A percentile compares a stretch with the other conserved stretches of the same genome.
Conservation (phyloP, 2,797 vertebrate genomes). For the Chromobotia macracanthus region DNA sequence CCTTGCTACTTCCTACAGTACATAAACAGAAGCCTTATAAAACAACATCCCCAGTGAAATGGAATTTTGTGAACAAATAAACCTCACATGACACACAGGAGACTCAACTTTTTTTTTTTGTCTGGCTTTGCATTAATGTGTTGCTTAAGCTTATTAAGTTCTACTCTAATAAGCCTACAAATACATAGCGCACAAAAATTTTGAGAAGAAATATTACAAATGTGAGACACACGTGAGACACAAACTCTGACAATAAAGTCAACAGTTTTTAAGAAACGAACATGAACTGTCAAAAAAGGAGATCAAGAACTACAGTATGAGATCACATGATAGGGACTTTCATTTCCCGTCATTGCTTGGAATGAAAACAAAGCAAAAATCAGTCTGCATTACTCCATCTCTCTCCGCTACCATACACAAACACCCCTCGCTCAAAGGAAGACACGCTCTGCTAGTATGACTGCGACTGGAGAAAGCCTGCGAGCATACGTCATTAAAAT, state of each 20-base stretch:
- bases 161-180: not conserved
- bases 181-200: not conserved
- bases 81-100: too few relatives aligned
- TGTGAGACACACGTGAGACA: conserved; percentile 59
- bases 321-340: conserved; percentile 61
- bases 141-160: too few relatives aligned
- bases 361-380: conserved; percentile 68
- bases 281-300: conserved; percentile 36
- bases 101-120: too few relatives aligned
- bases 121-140: too few relatives aligned
- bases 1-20: conserved; percentile 61
- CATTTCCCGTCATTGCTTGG: conserved; percentile 47
- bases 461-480: conserved; percentile 68
- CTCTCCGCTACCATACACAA: conserved; percentile 51
- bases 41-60: not conserved
- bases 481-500: conserved; percentile 88
- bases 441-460: conserved; percentile 67
- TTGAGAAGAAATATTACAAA: too few relatives aligned
- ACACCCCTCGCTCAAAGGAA: conserved; percentile 65
- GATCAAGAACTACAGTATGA: conserved; percentile 50
- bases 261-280: not conserved
- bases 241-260: conserved; percentile 73
- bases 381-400: conserved; percentile 48
- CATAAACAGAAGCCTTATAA: not conserved
- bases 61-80: too few relatives aligned